Base-by-base conservation (phyloP, 2,888 invertebrate genomes). In the Eupithecia tripunctaria region DNA sequence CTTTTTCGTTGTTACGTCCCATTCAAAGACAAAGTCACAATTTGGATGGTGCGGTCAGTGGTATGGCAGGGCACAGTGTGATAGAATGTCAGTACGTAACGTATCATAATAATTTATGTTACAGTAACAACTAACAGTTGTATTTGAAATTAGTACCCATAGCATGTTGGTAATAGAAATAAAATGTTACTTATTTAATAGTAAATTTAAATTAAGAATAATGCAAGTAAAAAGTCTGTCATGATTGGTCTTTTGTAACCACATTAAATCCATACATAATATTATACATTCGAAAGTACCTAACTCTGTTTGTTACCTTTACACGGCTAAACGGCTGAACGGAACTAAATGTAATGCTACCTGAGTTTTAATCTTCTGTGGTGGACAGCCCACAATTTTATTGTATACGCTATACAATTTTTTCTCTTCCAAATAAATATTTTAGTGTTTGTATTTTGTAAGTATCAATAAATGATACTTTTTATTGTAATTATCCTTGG, bases 1-100 rank as follows among this genome's bases (percentile, higher is more conserved):
- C 75, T 79, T 81, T 78, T 79, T 79, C 78, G 71, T 68, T 69
- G 67, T 75, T 71, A 76, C 62, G 69, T 67, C 62, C 72, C 77
- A 75, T 59, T 76, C 68, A 51, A 72, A 74, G 74, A 79, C 78
- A 77, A 78, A 79, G 78, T 79, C 71, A 71, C 73, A 73, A 77
- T 76, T 76, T 73, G 65, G 71, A 32, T 63, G 62, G 66, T 59
- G 59, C 68, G 72, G 51, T 72, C 65, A 75, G 75, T 59, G 64
- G 64, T 59, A 27, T 62, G 59, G 66, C 72, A 67, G 68, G 63
- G 51, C 68, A 62, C 21, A 36, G 64, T 32, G 25, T 64, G 38
- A 41, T 15, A 25, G 14, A 38, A 64, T 38, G 25, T 14, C 56
- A 56, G 56, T 56, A 56, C 25, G 56, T 56, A 21, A 51, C n/a